A percentile compares a stretch with the other conserved stretches of the same genome.
Conservation (phyloP, 2,797 vertebrate genomes). For the Benthosema pterotum region DNA sequence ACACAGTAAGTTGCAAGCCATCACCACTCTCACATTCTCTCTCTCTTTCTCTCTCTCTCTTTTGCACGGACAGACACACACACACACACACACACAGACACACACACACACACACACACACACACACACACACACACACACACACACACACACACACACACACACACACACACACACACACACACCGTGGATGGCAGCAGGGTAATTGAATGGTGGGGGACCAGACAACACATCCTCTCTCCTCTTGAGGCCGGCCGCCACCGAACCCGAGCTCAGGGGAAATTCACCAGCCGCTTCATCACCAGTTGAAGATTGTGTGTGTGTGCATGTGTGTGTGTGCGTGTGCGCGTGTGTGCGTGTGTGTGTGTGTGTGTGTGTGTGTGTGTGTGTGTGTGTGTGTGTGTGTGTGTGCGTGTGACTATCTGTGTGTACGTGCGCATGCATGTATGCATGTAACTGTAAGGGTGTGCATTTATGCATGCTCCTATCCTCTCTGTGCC, state of each 20-base stretch:
- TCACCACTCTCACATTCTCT: no score
- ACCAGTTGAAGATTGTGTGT: conserved; percentile 57
- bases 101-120: conserved; percentile 9
- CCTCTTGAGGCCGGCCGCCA: conserved; percentile 59
- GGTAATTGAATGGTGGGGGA: conserved; percentile 77
- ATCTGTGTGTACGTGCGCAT: conserved; percentile 16
- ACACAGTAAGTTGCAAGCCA: conserved; percentile 7
- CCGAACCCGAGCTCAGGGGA: conserved; percentile 71
- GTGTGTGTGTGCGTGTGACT: conserved; percentile 24
- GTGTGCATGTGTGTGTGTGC: conserved; percentile 20
- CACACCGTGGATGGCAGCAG: conserved; percentile 58
- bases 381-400: conserved; percentile 16
- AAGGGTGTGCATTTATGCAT: conserved; percentile 6
- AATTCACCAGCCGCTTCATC: conserved; percentile 72
- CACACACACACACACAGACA: no score
- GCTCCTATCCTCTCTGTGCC: neutral
- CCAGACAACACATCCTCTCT: conserved; percentile 75
- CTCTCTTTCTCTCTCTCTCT: no score
- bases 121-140: conserved; percentile 29
- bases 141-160: conserved; percentile 16
- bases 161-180: conserved; percentile 17
- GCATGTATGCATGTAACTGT: neutral
- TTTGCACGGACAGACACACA: no score
- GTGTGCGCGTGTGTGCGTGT: conserved; percentile 16
- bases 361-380: neutral